Percentiles rank a stretch among this genome's conserved stretches.
phyloP scores from a whole-genome alignment of 1,140 invertebrate species.

The Panulirus ornatus region DNA sequence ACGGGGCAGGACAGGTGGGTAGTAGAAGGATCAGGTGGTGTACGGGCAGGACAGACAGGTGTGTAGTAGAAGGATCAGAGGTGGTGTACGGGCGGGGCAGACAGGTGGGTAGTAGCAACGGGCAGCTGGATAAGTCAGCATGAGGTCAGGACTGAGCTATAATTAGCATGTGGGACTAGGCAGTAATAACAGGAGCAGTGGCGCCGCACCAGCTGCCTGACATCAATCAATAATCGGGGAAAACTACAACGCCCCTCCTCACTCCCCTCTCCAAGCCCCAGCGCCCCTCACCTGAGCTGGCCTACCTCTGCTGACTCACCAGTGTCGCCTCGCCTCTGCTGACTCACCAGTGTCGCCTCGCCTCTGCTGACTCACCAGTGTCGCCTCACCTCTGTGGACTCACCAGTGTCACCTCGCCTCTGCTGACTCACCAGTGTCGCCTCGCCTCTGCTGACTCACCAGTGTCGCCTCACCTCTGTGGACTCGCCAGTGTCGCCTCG shows the following conservation, averaged over 20 bases:
- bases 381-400: background rate
- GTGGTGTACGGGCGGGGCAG: background rate
- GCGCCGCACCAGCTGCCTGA: background rate
- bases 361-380: too few relatives aligned
- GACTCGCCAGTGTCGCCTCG: too few relatives aligned
- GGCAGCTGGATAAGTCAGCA: too few relatives aligned
- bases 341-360: too few relatives aligned
- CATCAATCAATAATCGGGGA: constrained; percentile 8
- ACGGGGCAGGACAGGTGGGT: background rate
- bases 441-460: too few relatives aligned
- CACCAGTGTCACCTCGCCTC: too few relatives aligned
- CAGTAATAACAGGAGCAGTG: constrained; percentile 5
- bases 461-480: too few relatives aligned
- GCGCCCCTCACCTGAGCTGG: background rate
- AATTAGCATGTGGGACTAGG: background rate
- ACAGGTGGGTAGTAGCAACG: background rate
- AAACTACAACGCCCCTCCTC: background rate
- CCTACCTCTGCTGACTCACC: background rate
- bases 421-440: too few relatives aligned
- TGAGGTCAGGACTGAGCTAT: too few relatives aligned
- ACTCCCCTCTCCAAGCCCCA: too few relatives aligned
- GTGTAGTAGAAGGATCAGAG: background rate
- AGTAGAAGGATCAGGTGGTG: background rate
- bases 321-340: too few relatives aligned
- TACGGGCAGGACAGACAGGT: background rate